These are phyloP conservation scores for Ennomos erosarius DNA, from an alignment of 2,888 invertebrate species.

Conservation along the genomic window DNA sequence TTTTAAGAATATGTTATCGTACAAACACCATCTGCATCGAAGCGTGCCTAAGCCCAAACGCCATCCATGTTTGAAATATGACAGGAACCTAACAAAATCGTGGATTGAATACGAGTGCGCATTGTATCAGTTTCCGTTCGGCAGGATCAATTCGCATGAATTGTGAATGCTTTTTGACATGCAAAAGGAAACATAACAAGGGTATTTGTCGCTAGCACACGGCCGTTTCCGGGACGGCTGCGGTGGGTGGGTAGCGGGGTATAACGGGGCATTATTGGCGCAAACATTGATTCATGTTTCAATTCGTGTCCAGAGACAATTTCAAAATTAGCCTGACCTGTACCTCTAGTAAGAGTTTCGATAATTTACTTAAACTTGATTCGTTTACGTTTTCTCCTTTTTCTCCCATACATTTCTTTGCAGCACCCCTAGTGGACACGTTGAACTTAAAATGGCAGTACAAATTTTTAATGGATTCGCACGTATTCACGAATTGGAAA, in stretches of 20 bases:
- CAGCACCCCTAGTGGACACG: too few species aligned
- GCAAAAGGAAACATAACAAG: conserved; percentile 73
- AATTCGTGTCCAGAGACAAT: conserved; percentile 1
- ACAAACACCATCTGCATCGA: conserved; percentile 15
- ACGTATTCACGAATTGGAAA: too few species aligned
- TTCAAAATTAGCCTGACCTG: conserved; percentile 4
- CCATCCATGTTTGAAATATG: conserved; percentile 19
- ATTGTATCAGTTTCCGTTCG: conserved; percentile 68
- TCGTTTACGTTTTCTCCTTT: too few species aligned
- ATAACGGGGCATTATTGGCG: conserved; percentile 6
- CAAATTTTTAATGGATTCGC: too few species aligned
- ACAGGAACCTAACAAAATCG: conserved; percentile 45
- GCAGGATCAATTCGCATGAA: conserved; percentile 71
- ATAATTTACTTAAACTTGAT: too few species aligned
- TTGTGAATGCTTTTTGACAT: conserved; percentile 72
- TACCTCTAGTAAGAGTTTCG: too few species aligned
- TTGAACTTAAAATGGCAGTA: too few species aligned
- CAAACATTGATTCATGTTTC: conserved; percentile 3
- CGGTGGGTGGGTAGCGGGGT: conserved; percentile 31
- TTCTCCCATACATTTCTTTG: too few species aligned
- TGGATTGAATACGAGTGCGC: conserved; percentile 60
- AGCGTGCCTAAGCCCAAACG: conserved; percentile 25
- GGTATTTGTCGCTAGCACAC: conserved; percentile 65
- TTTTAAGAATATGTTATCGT: too few species aligned
- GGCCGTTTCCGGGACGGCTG: conserved; percentile 45